Evolutionary conservation across 2,113 vertebrate genomes (phyloP).

Genomic region (Tamias sibiricus): DNA sequence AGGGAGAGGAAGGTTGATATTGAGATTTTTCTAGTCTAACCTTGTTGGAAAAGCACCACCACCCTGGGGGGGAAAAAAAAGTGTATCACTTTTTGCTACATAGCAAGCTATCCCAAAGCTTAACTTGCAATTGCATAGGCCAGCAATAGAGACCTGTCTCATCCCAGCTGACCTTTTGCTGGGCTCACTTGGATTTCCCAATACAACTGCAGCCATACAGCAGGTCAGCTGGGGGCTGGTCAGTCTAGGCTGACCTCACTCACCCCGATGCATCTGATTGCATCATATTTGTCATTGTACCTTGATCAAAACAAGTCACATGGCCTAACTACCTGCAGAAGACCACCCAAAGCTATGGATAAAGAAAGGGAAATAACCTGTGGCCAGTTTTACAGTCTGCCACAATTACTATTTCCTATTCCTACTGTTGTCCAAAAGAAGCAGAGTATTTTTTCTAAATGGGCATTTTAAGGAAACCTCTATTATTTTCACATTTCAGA

Average conservation of each 20-base stretch:
- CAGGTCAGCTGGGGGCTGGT: background rate
- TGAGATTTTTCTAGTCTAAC: background rate
- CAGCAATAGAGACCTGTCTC: background rate
- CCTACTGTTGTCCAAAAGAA: background rate
- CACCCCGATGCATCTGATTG: background rate
- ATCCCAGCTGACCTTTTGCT: background rate
- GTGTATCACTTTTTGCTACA: background rate
- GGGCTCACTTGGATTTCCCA: background rate
- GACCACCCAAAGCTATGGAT: background rate
- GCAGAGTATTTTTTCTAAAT: background rate
- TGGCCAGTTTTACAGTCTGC: background rate
- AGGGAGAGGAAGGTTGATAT: background rate
- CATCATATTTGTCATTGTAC: background rate
- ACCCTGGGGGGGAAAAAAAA: background rate
- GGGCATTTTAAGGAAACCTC: background rate
- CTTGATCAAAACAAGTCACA: conserved; percentile 7
- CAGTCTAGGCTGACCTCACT: background rate
- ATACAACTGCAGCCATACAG: background rate
- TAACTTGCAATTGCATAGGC: background rate
- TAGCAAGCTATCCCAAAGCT: conserved; percentile 22
- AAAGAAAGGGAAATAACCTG: background rate
- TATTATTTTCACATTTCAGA: conserved; percentile 33
- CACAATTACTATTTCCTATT: background rate
- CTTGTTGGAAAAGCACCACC: background rate
- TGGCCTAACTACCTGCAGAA: background rate